A percentile compares a stretch with the other conserved stretches of the same genome.
Conservation (phyloP, 2,797 vertebrate species). For the Falco biarmicus region DNA sequence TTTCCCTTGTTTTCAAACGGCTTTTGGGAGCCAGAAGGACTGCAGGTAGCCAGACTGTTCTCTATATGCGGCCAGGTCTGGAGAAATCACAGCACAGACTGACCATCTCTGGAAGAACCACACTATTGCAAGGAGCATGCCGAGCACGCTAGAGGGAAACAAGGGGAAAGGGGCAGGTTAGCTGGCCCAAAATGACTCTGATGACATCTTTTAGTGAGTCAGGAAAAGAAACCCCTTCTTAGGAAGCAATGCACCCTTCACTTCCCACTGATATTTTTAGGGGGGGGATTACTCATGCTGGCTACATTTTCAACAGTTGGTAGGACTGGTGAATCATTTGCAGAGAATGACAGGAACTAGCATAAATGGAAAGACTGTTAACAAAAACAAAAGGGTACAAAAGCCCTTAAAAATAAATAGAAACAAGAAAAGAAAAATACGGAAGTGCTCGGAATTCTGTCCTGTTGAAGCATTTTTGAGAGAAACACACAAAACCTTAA, state of each 20-base stretch:
- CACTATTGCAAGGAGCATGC: accelerated
- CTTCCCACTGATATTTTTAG: not conserved
- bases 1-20: not conserved
- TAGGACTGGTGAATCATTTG: not conserved
- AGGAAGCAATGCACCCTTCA: not conserved
- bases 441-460: not conserved
- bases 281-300: not conserved
- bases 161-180: not conserved
- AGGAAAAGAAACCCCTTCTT: not conserved
- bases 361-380: not conserved
- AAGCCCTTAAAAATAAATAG: not conserved
- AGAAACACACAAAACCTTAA: not conserved
- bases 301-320: not conserved
- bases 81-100: not conserved
- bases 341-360: not conserved
- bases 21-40: not conserved
- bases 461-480: not conserved
- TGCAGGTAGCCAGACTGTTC: not conserved
- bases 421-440: not conserved
- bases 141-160: not conserved
- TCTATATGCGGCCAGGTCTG: accelerated
- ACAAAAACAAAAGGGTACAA: not conserved
- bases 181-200: not conserved
- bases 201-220: not conserved
- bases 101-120: accelerated